Evolutionary conservation across 1,140 invertebrate species (phyloP).

Genomic region (Caerostris extrusa): DNA sequence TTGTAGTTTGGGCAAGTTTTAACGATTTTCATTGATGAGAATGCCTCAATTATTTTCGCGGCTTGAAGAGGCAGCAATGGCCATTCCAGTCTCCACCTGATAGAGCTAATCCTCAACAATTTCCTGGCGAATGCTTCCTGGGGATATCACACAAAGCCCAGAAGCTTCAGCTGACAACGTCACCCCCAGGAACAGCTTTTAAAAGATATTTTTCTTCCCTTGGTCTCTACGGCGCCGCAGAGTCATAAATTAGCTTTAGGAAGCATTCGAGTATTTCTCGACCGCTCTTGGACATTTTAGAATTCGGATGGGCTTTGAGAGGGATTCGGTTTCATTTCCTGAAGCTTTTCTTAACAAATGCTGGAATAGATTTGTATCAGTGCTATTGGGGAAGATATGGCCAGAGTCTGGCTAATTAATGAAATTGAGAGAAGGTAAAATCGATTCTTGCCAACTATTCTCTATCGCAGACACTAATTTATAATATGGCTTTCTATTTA

Average conservation of each 20-base stretch:
- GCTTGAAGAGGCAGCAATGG: neutral
- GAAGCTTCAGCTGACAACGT: conserved; percentile 45
- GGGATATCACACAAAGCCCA: conserved; percentile 37
- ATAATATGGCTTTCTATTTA: neutral
- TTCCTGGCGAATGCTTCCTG: conserved; percentile 42
- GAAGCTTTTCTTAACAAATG: neutral
- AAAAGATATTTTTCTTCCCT: conserved; percentile 39
- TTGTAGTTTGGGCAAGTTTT: conserved; percentile 6
- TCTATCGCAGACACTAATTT: neutral
- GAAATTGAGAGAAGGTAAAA: neutral
- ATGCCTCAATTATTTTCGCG: conserved; percentile 5
- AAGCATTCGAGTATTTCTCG: neutral
- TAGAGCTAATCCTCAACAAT: conserved; percentile 54
- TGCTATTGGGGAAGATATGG: neutral
- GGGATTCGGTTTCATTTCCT: neutral
- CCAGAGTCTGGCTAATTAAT: neutral
- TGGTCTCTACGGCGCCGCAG: conserved; percentile 2
- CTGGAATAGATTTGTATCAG: neutral
- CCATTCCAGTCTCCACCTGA: conserved; percentile 23
- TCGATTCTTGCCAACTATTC: neutral
- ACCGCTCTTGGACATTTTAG: neutral
- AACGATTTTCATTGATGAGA: neutral
- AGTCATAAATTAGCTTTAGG: conserved; percentile 44
- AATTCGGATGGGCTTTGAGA: neutral
- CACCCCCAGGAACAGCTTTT: conserved; percentile 47